Evolutionary conservation across 2,888 invertebrate species (phyloP).

Genomic region (Carcina quercana): DNA sequence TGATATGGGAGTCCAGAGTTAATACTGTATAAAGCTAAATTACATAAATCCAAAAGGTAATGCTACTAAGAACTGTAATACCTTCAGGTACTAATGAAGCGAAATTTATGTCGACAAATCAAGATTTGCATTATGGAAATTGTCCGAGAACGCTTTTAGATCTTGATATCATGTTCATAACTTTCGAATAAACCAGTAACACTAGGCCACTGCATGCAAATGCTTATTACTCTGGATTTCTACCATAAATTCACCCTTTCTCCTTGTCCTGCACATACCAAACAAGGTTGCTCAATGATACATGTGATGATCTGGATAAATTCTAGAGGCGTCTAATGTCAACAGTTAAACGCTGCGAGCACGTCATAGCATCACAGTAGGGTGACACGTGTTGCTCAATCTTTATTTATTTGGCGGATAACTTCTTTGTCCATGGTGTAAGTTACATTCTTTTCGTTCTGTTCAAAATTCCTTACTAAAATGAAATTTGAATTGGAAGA

Average conservation of each 20-base stretch:
- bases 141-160: too few relatives aligned
- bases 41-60: too few relatives aligned
- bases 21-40: too few relatives aligned
- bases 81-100: too few relatives aligned
- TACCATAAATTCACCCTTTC: constrained; percentile 12
- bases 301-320: constrained; percentile 30
- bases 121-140: too few relatives aligned
- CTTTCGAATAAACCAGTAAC: constrained; percentile 1
- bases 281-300: constrained; percentile 37
- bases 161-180: too few relatives aligned
- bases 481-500: too few relatives aligned
- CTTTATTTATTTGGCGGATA: constrained; percentile 40
- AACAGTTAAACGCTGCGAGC: constrained; percentile 29
- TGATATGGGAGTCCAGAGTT: too few relatives aligned
- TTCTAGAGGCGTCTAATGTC: constrained; percentile 37
- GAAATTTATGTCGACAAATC: too few relatives aligned
- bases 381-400: constrained; percentile 50
- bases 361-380: constrained; percentile 34
- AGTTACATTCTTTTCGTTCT: too few relatives aligned
- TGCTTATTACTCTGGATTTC: constrained; percentile 11
- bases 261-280: constrained; percentile 28
- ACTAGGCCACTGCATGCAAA: constrained; percentile 4
- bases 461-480: too few relatives aligned
- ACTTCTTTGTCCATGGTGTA: constrained; percentile 29
- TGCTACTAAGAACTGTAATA: too few relatives aligned